A percentile compares a stretch with the other conserved stretches of the same genome.
Conservation (phyloP, 2,113 vertebrate genomes). For the Orthonyx spaldingii region DNA sequence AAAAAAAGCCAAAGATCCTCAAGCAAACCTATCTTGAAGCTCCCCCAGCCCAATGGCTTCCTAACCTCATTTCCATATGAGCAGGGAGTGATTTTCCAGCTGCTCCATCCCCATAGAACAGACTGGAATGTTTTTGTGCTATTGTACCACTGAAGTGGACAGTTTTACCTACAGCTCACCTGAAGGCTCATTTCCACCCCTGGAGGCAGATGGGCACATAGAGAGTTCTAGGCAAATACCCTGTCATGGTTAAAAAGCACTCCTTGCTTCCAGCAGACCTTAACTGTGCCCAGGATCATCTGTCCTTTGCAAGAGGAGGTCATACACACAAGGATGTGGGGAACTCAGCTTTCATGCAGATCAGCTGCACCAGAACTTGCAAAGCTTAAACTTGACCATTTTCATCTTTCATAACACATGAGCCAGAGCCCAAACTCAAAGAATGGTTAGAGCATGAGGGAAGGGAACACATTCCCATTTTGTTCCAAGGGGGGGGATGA, state of each 20-base stretch:
- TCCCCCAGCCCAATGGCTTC: neutral
- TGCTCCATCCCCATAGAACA: neutral
- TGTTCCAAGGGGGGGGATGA: neutral
- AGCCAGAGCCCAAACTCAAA: neutral
- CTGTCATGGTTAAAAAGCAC: neutral
- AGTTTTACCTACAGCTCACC: neutral
- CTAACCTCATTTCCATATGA: neutral
- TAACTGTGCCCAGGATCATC: neutral
- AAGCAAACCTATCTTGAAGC: neutral
- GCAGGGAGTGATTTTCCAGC: neutral
- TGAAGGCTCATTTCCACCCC: neutral
- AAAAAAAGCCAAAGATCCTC: neutral
- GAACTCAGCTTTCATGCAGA: neutral
- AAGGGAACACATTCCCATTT: neutral
- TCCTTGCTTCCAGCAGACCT: neutral
- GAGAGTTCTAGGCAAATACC: neutral
- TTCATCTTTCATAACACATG: neutral
- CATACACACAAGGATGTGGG: no score
- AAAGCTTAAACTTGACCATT: neutral
- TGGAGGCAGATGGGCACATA: rapidly evolving
- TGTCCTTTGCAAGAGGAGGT: neutral
- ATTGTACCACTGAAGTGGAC: neutral
- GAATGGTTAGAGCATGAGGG: neutral
- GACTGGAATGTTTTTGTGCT: neutral
- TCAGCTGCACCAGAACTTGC: neutral